Conservation (phyloP, 2,797 vertebrate species). For the Adelosebastes latens region DNA sequence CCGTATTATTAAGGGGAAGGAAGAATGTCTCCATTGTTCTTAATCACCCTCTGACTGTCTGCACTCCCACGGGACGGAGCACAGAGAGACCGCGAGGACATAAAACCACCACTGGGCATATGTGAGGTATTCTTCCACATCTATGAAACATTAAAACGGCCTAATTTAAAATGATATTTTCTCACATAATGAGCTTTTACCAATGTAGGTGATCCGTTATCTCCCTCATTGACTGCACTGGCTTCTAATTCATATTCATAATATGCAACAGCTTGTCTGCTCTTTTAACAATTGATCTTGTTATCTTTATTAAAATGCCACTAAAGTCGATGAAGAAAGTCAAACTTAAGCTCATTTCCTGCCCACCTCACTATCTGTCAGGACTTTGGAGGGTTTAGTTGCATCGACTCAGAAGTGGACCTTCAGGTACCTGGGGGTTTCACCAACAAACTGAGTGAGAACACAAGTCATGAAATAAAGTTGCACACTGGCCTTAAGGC, state of each 20-base stretch:
- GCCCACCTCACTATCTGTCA: slow-evolving; percentile 5
- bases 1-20: slow-evolving; percentile 46
- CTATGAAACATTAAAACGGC: slow-evolving; percentile 36
- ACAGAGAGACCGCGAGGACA: neutral
- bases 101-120: slow-evolving; percentile 32
- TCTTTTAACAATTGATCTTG: slow-evolving; percentile 24
- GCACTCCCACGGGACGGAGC: neutral
- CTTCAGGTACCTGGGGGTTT: neutral
- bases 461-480: neutral
- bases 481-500: neutral
- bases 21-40: slow-evolving; percentile 38
- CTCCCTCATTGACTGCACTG: neutral
- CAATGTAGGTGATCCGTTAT: slow-evolving; percentile 4
- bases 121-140: slow-evolving; percentile 34
- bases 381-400: neutral
- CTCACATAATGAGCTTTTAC: slow-evolving; percentile 28
- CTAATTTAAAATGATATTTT: slow-evolving; percentile 30
- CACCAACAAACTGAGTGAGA: neutral
- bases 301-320: slow-evolving; percentile 50
- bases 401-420: slow-evolving; percentile 1
- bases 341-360: neutral
- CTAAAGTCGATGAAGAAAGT: slow-evolving; percentile 21
- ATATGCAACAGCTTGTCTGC: slow-evolving; percentile 3
- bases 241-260: slow-evolving; percentile 31
- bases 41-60: slow-evolving; percentile 35